A percentile compares a stretch with the other conserved stretches of the same genome.
phyloP scores from a whole-genome alignment of 2,113 vertebrate genomes.

The Pseudopipra pipra region DNA sequence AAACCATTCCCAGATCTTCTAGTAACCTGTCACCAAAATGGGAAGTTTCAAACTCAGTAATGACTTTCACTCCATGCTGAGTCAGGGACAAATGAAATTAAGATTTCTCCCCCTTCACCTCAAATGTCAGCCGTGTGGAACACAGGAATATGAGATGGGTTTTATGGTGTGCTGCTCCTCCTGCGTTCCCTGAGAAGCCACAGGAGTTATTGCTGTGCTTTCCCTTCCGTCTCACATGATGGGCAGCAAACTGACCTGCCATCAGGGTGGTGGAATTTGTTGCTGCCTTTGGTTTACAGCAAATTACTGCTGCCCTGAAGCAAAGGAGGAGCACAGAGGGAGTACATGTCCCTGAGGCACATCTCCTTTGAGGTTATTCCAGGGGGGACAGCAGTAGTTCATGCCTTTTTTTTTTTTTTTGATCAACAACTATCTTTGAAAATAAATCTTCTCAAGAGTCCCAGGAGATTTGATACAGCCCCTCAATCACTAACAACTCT shows the following conservation, averaged over 20 bases:
- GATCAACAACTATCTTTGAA: constrained; percentile 14
- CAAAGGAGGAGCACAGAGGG: background rate
- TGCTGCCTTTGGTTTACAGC: constrained; percentile 19
- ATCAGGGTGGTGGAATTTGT: background rate
- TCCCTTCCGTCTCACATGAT: background rate
- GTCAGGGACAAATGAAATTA: constrained; percentile 53
- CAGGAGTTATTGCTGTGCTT: constrained; percentile 25
- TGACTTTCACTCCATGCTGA: constrained; percentile 51
- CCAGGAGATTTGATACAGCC: background rate
- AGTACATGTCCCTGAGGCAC: background rate
- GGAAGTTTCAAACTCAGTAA: background rate
- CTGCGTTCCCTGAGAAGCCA: background rate
- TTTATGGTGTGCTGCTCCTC: background rate
- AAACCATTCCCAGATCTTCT: background rate
- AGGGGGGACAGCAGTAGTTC: background rate
- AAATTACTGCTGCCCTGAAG: constrained; percentile 24
- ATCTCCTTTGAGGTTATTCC: background rate
- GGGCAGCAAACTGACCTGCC: constrained; percentile 35
- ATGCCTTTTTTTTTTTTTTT: background rate
- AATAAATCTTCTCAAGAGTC: background rate
- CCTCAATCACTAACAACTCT: background rate
- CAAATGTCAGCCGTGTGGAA: background rate
- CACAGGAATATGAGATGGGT: background rate
- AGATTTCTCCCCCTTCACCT: constrained; percentile 33
- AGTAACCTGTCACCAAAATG: background rate